Evolutionary conservation across 2,113 vertebrate genomes (phyloP).

Genomic region (Boleophthalmus pectinirostris): DNA sequence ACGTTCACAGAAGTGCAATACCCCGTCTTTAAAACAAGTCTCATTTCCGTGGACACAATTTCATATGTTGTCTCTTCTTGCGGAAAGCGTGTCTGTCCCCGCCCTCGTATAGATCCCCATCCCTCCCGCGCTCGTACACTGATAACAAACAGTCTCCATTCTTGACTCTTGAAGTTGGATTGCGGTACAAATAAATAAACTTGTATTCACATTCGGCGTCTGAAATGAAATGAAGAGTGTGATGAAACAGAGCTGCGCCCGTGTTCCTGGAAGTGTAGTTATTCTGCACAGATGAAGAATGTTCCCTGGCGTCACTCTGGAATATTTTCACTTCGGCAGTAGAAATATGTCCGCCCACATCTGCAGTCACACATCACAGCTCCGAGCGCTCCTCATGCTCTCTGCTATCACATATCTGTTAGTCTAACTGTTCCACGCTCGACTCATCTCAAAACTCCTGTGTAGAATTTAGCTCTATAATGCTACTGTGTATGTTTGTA

Average conservation of each 20-base stretch:
- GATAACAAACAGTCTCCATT: background rate
- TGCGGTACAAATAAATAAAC: conserved; percentile 6
- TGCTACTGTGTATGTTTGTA: too few species aligned
- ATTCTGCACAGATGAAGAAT: background rate
- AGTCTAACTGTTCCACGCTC: conserved; percentile 7
- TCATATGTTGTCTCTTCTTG: too few species aligned
- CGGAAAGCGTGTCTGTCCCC: too few species aligned
- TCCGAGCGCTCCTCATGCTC: background rate
- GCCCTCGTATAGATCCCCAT: too few species aligned
- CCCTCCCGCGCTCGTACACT: background rate
- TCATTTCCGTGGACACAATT: too few species aligned
- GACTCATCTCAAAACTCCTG: background rate
- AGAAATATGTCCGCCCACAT: background rate
- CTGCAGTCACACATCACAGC: background rate
- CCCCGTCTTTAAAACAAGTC: too few species aligned
- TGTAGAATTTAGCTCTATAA: too few species aligned
- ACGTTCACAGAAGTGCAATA: too few species aligned
- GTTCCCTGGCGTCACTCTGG: background rate
- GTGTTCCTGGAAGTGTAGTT: background rate
- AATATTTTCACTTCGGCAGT: background rate
- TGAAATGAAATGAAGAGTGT: background rate
- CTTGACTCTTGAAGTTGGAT: background rate
- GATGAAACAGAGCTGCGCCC: background rate
- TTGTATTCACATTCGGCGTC: conserved; percentile 8
- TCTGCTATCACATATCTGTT: conserved; percentile 1